Evolutionary conservation across 2,888 invertebrate genomes (phyloP).

Genomic region (Clanis bilineata): DNA sequence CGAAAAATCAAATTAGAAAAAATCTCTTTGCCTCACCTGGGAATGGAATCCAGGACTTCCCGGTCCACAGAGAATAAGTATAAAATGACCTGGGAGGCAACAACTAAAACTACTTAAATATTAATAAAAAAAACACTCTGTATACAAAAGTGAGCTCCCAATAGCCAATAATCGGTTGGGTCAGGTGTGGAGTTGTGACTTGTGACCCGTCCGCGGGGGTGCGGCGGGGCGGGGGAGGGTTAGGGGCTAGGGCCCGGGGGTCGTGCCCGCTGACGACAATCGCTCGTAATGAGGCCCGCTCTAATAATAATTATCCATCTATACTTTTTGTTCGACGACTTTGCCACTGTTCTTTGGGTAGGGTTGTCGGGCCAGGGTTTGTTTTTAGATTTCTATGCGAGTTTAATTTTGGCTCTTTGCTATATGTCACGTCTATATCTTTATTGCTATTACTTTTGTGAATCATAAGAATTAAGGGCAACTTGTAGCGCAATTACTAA

Average conservation of each 20-base stretch:
- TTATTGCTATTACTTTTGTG: too few relatives aligned
- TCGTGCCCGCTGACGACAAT: constrained; percentile 60
- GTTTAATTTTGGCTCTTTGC: not conserved
- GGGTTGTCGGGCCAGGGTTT: constrained; percentile 49
- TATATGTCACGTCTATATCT: too few relatives aligned
- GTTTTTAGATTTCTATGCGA: not conserved
- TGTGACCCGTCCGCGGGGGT: constrained; percentile 50
- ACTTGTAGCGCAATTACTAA: too few relatives aligned
- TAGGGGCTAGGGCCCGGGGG: constrained; percentile 19
- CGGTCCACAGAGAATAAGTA: too few relatives aligned
- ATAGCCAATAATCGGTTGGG: constrained; percentile 61
- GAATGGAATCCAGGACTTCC: too few relatives aligned
- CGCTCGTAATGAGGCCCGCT: constrained; percentile 76
- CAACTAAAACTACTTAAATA: too few relatives aligned
- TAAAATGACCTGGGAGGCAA: too few relatives aligned
- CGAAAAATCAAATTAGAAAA: too few relatives aligned
- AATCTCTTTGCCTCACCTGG: too few relatives aligned
- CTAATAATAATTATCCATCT: constrained; percentile 80
- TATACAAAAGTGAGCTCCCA: constrained; percentile 55
- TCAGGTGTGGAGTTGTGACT: too few relatives aligned
- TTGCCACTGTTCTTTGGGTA: constrained; percentile 54
- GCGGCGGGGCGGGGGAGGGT: constrained; percentile 29
- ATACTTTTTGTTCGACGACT: constrained; percentile 72
- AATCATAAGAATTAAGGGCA: too few relatives aligned
- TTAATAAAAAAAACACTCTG: constrained; percentile 42